A percentile compares a stretch with the other conserved stretches of the same genome.
phyloP scores from a whole-genome alignment of 2,888 invertebrate genomes.

The Aromia moschata region DNA sequence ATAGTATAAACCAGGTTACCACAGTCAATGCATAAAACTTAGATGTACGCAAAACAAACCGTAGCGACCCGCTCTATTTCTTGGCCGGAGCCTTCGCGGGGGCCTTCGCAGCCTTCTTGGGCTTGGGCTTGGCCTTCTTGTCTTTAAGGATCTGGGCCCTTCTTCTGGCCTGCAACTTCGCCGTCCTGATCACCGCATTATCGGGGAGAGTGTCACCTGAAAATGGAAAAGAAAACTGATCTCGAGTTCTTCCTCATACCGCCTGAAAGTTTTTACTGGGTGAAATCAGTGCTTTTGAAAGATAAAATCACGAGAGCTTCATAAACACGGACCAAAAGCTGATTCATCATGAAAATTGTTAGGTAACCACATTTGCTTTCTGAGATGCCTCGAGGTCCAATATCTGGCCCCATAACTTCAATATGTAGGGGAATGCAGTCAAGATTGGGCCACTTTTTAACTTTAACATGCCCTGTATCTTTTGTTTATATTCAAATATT shows the following conservation, averaged over 20 bases:
- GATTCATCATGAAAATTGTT: slow-evolving; percentile 32
- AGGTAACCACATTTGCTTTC: slow-evolving; percentile 19
- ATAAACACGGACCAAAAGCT: slow-evolving; percentile 54
- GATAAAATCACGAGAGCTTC: slow-evolving; percentile 51
- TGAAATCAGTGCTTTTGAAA: slow-evolving; percentile 45
- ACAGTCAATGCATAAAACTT: slow-evolving; percentile 1
- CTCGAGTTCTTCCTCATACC: slow-evolving; percentile 25
- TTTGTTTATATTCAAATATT: too few relatives aligned
- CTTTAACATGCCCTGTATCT: too few relatives aligned
- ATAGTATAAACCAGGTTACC: neutral
- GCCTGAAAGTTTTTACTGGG: slow-evolving; percentile 4
- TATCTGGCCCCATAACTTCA: neutral
- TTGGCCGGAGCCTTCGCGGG: slow-evolving; percentile 45
- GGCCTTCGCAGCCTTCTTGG: slow-evolving; percentile 37
- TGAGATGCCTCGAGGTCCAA: neutral
- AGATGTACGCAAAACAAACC: neutral
- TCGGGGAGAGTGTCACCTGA: slow-evolving; percentile 50
- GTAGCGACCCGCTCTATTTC: slow-evolving; percentile 12
- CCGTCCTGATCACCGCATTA: slow-evolving; percentile 64
- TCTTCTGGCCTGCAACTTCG: slow-evolving; percentile 65
- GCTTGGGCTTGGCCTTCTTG: slow-evolving; percentile 66
- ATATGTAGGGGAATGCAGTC: too few relatives aligned
- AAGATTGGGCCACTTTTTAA: too few relatives aligned
- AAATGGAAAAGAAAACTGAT: slow-evolving; percentile 14
- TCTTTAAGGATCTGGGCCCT: slow-evolving; percentile 65